Conservation (phyloP, 2,113 vertebrate genomes). For the Tragelaphus buxtoni region DNA sequence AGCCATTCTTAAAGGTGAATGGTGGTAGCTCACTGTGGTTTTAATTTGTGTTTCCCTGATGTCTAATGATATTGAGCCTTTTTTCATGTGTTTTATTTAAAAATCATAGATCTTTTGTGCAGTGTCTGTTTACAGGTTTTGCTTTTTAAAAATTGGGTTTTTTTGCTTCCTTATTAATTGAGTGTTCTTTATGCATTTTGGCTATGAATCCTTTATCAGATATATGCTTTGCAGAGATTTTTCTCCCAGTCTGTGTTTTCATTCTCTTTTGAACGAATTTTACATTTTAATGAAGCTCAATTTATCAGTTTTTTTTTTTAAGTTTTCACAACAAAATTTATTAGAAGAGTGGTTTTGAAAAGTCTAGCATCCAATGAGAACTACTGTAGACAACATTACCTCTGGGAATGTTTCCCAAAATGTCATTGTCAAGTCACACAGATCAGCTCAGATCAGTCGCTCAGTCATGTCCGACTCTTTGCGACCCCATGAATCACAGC, state of each 20-base stretch:
- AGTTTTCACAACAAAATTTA: constrained; percentile 98
- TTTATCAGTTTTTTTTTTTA: constrained; percentile 3
- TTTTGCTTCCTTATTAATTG: neutral
- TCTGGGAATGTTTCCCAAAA: constrained; percentile 96
- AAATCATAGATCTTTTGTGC: neutral
- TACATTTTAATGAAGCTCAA: neutral
- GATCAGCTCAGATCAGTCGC: constrained; percentile 12
- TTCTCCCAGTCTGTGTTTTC: neutral
- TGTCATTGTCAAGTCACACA: constrained; percentile 94
- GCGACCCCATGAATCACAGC: too few relatives aligned
- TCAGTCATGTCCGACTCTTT: too few relatives aligned
- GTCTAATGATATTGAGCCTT: neutral
- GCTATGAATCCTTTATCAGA: neutral
- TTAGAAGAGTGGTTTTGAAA: constrained; percentile 99
- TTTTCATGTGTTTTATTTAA: neutral
- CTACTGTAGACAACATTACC: constrained; percentile 98
- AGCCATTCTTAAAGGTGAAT: neutral
- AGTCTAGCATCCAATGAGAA: constrained; percentile 99
- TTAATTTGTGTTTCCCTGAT: neutral
- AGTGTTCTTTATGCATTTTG: neutral
- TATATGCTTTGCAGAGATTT: neutral
- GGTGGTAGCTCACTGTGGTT: neutral
- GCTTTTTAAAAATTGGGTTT: neutral
- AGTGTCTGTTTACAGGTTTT: neutral
- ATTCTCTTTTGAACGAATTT: neutral